Evolutionary conservation across 2,113 vertebrate genomes (phyloP).

Genomic region (rat (Rattus norvegicus)): GRCr8 NC_086036.1:54698001-54698500

Average conservation of each 20-base stretch:
- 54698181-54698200: not conserved
- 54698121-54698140: not conserved
- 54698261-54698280: not conserved
- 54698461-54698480: not conserved
- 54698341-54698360: not conserved
- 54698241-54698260: slow-evolving; percentile 9
- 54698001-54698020: slow-evolving; percentile 73
- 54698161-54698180: not conserved
- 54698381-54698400: slow-evolving; percentile 1
- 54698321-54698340: not conserved
- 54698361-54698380: not conserved
- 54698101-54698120: slow-evolving; percentile 24
- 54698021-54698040: slow-evolving; percentile 56
- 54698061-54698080: slow-evolving; percentile 25
- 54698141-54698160: not conserved
- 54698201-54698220: slow-evolving; percentile 13
- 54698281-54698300: not conserved
- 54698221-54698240: not conserved
- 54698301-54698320: not conserved
- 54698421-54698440: not conserved
- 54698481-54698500: not conserved
- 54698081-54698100: not conserved
- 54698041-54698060: slow-evolving; percentile 13
- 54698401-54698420: not conserved
- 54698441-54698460: not conserved